Conservation (phyloP, 2,888 invertebrate genomes). For the Cataglyphis albicans region DNA sequence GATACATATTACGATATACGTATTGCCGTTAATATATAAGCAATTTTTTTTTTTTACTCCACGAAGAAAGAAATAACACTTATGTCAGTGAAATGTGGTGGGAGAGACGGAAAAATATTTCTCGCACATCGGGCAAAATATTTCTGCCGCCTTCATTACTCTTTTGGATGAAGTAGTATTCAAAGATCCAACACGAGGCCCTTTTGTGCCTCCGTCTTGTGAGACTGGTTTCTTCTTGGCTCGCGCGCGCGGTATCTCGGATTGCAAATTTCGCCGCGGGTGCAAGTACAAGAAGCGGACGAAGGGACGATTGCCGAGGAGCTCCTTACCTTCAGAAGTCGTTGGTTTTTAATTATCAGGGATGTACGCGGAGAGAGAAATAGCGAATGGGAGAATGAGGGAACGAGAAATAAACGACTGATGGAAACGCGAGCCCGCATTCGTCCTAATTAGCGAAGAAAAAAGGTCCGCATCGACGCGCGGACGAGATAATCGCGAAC, state of each 20-base stretch:
- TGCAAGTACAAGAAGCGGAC: conserved; percentile 61
- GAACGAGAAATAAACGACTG: conserved; percentile 47
- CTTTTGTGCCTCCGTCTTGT: conserved; percentile 50
- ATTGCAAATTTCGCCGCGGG: conserved; percentile 83
- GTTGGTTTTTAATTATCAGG: conserved; percentile 64
- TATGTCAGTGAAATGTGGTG: background rate
- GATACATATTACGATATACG: background rate
- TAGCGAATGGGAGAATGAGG: conserved; percentile 15
- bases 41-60: background rate
- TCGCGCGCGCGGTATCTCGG: conserved; percentile 71
- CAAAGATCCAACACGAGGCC: conserved; percentile 30
- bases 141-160: conserved; percentile 46
- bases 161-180: conserved; percentile 18
- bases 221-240: conserved; percentile 56
- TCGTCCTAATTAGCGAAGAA: conserved; percentile 59
- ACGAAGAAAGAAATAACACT: background rate
- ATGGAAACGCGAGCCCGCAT: conserved; percentile 51
- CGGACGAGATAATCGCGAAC: conserved; percentile 64
- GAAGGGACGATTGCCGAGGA: conserved; percentile 51
- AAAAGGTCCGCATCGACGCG: conserved; percentile 55
- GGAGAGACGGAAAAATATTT: background rate
- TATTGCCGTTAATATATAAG: background rate
- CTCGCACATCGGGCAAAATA: conserved; percentile 22
- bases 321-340: conserved; percentile 56
- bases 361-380: conserved; percentile 29